Base-by-base conservation (phyloP, 2,888 invertebrate genomes). In the Dolomedes plantarius region DNA sequence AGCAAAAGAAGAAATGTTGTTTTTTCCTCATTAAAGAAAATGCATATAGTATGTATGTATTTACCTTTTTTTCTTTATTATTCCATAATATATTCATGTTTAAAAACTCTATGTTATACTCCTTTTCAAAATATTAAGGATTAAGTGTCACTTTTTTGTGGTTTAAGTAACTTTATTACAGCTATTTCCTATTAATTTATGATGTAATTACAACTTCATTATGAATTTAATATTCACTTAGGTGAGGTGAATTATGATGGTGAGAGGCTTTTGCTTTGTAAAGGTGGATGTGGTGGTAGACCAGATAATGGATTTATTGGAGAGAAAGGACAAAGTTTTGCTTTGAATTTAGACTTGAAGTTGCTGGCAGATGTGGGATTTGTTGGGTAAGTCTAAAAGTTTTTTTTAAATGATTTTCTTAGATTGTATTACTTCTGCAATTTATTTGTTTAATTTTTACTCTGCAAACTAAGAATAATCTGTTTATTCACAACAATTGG, bases 291-390 rank as follows among this genome's bases (percentile, higher is more conserved):
- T 0, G 98, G 98, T 1, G 98, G 98, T 0, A 94, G 93, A 80
- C 92, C 94, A 0, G 93, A 94, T 41, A 97, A 95, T 90, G 94
- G 94, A 73, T 98, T 94, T 90, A 92, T 95, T 11, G 98, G 97
- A 0, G 93, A 93, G 73, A 94, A 93, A 90, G 98, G 98, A 0
- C 94, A 96, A 90, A 90, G 91, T 16, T 93, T 93, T 87, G 93
- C 93, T 11, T 92, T 99, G n/a, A 93, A 93, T 72, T 92, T 99
- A 76, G 97, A 98, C 91, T 92, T 98, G 0, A 98, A 98, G 92
- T 92, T 99, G 77, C 96, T 98, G 76, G 98, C 98, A 0, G 98
- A 99, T 92, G 94, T 98, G 71, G 98, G 98, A 0, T 91, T 94
- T 39, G 97, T 98, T 36, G 98, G 98, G 91, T 90, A 88, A 85